Evolutionary conservation across 2,888 invertebrate genomes (phyloP), one percentile per base, ranked within the genome.

Genomic region (Cephus nigrinus): DNA sequence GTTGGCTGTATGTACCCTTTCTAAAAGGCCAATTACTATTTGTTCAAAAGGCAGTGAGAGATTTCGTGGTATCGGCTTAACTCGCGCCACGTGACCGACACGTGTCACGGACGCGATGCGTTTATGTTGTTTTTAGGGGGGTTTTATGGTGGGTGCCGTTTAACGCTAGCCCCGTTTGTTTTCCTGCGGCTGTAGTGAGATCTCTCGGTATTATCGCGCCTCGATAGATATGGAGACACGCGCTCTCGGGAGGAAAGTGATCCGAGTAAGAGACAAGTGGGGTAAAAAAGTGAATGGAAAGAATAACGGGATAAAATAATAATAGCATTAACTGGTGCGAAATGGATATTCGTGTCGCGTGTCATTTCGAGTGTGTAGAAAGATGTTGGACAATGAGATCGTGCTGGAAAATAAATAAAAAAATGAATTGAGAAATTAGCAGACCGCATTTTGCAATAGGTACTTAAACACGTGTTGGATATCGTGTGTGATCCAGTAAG

Each of bases 51-150:
- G 33, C 33, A 71, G 71, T 31, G 71, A 71, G 71, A 31, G 33
- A 32, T 71, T 33, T 32, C 71, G 71, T 71, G 71, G 71, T 71
- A 33, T 33, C 32, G 33, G 71, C 33, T 32, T 71, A 31, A 71
- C 71, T 15, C 40, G 74, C 74, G 84, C 76, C 87, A 86, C 88
- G 88, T 84, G 88, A n/a, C 80, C n/a, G 86, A 73, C 90, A 89
- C 90, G 90, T 88, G 89, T 78, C 87, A 23, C 69, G 35, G 80
- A 75, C 80, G 81, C 82, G 76, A 31, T 78, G 78, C 75, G 80
- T 74, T 73, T 75, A 77, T 76, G 74, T 76, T 80, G 83, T 82
- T 82, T 82, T 77, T 73, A 75, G 75, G 75, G 55, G 55, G 55
- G 1, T 34, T 55, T 55, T 55, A 55, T 55, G 55, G 9, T 55